Evolutionary conservation across 2,113 vertebrate genomes (phyloP).

Genomic region (Semnornis frantzii): DNA sequence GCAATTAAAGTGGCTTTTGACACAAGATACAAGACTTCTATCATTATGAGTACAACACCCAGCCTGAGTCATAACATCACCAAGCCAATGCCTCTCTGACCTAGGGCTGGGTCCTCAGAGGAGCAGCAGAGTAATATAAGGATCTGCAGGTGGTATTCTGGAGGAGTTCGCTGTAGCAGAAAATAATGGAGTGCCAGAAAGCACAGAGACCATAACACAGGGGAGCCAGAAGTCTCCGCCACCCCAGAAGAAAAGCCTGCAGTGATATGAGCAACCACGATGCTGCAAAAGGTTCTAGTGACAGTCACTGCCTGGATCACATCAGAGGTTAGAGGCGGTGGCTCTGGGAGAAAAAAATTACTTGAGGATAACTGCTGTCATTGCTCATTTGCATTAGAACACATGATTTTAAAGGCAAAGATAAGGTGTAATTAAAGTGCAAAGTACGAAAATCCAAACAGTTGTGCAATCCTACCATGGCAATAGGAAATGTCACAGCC

Average conservation of each 20-base stretch:
- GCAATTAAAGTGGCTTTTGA: neutral
- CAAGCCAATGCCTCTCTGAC: neutral
- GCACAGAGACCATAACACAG: neutral
- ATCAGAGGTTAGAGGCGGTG: neutral
- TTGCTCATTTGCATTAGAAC: neutral
- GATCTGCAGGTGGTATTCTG: neutral
- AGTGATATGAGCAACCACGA: neutral
- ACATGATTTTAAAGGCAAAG: neutral
- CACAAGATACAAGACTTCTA: neutral
- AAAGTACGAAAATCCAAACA: neutral
- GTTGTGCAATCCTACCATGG: neutral
- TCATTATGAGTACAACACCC: neutral
- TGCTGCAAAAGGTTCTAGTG: neutral
- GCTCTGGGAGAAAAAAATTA: neutral
- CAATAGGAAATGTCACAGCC: neutral
- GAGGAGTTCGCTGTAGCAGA: neutral
- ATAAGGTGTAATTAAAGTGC: neutral
- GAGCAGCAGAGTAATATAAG: neutral
- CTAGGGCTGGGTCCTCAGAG: neutral
- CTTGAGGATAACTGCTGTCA: neutral
- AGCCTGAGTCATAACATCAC: neutral
- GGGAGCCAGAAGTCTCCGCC: neutral
- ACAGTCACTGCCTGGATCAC: neutral
- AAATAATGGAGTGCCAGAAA: accelerated
- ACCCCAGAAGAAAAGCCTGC: neutral